Conservation (phyloP, 2,113 vertebrate genomes). For the Protobothrops mucrosquamatus region DNA sequence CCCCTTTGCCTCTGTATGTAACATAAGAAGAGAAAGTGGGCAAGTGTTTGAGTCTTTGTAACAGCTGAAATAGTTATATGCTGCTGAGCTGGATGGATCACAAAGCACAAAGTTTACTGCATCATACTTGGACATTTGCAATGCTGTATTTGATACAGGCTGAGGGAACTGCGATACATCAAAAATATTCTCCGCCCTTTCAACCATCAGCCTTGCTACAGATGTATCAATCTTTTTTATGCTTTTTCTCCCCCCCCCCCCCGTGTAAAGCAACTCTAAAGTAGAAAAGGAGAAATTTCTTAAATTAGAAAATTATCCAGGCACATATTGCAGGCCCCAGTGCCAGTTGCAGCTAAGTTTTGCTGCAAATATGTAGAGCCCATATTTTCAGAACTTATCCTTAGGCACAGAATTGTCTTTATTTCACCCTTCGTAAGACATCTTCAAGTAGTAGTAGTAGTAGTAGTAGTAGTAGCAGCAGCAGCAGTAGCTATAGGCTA, state of each 20-base stretch:
- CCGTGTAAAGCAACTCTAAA: not conserved
- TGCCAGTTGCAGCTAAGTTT: not conserved
- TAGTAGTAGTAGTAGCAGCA: not conserved
- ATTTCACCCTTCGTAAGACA: not conserved
- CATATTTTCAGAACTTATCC: not conserved
- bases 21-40: not conserved
- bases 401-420: not conserved
- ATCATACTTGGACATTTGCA: too few species aligned
- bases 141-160: not conserved
- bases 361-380: not conserved
- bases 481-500: not conserved
- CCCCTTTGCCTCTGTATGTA: not conserved
- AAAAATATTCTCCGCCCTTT: not conserved
- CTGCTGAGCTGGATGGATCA: not conserved
- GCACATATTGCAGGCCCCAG: not conserved
- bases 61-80: not conserved
- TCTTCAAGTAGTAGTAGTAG: not conserved
- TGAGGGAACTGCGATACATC: not conserved
- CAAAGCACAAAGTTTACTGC: not conserved
- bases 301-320: not conserved
- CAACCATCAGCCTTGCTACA: not conserved
- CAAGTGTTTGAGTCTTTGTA: not conserved
- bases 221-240: not conserved
- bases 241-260: not conserved
- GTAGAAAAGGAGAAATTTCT: not conserved